Evolutionary conservation across 2,797 vertebrate genomes (phyloP).

Genomic region (Salarias fasciatus): DNA sequence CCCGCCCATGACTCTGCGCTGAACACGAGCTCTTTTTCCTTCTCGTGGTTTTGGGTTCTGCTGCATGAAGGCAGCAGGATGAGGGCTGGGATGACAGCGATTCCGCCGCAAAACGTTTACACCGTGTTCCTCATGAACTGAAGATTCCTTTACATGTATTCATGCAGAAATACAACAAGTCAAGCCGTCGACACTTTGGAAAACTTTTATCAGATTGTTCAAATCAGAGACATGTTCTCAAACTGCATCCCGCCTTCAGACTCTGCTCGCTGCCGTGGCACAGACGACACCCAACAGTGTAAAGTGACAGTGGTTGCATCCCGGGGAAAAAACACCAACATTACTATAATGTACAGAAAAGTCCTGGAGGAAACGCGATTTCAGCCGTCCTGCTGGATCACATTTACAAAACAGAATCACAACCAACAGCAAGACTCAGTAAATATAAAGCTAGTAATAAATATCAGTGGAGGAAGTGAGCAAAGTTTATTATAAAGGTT

Average conservation of each 20-base stretch:
- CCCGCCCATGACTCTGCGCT: not conserved
- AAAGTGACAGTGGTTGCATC: conserved; percentile 41
- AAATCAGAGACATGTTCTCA: not conserved
- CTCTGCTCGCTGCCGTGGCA: conserved; percentile 9
- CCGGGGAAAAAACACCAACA: conserved; percentile 14
- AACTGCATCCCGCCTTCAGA: not conserved
- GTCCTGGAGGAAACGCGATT: conserved; percentile 1
- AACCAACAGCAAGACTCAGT: conserved; percentile 65
- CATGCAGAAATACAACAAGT: too few species aligned
- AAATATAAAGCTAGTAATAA: conserved; percentile 84
- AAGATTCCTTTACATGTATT: too few species aligned
- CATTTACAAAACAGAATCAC: conserved; percentile 64
- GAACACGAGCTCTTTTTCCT: conserved; percentile 19
- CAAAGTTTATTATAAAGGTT: conserved; percentile 3
- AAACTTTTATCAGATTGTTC: conserved; percentile 39
- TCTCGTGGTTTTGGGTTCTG: conserved; percentile 4
- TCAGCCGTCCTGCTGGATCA: conserved; percentile 14
- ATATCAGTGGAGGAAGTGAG: conserved; percentile 66
- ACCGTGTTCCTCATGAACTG: not conserved
- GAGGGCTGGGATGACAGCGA: conserved; percentile 8
- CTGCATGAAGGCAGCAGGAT: not conserved
- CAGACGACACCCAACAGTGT: conserved; percentile 31
- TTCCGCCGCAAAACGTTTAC: not conserved
- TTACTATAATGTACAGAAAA: conserved; percentile 20
- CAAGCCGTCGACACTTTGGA: conserved; percentile 12